These are phyloP conservation scores for Harpegnathos saltator DNA, from an alignment of 1,140 invertebrate genomes.

Conservation along the genomic window DNA sequence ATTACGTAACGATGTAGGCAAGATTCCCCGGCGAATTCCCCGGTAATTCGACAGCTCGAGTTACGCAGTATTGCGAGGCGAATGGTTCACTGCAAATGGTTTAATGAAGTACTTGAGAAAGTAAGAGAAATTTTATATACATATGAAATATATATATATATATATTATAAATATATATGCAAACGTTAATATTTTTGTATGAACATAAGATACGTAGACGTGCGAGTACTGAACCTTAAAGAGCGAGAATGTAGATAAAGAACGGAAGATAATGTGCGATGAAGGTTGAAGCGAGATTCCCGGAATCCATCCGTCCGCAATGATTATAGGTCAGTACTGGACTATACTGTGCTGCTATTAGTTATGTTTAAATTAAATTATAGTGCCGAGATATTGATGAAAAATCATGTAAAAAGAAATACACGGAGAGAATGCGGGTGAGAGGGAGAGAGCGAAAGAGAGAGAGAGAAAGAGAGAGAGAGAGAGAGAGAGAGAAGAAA, in stretches of 20 bases:
- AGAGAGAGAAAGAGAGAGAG: constrained; percentile 38
- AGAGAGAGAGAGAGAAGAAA: background rate
- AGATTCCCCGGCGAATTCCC: constrained; percentile 1
- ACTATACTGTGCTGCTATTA: constrained; percentile 85
- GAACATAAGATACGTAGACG: constrained; percentile 77
- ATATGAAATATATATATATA: constrained; percentile 31
- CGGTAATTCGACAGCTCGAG: constrained; percentile 22
- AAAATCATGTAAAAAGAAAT: constrained; percentile 68
- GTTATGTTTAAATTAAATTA: constrained; percentile 80
- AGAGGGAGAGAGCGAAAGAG: constrained; percentile 47
- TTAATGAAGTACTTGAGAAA: constrained; percentile 71
- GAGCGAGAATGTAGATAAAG: constrained; percentile 72
- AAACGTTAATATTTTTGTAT: constrained; percentile 83
- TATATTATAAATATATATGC: constrained; percentile 72
- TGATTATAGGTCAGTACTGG: constrained; percentile 86
- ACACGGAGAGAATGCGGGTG: constrained; percentile 56
- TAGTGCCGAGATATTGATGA: constrained; percentile 72
- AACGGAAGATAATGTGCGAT: constrained; percentile 63
- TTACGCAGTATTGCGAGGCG: constrained; percentile 74
- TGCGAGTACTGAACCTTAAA: constrained; percentile 83
- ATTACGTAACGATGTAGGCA: constrained; percentile 31
- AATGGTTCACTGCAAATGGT: constrained; percentile 70
- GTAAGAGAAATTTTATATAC: constrained; percentile 43
- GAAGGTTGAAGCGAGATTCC: constrained; percentile 66
- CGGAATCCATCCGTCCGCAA: constrained; percentile 84